phyloP scores from a whole-genome alignment of 2,113 vertebrate genomes.

The Pundamilia nyererei region DNA sequence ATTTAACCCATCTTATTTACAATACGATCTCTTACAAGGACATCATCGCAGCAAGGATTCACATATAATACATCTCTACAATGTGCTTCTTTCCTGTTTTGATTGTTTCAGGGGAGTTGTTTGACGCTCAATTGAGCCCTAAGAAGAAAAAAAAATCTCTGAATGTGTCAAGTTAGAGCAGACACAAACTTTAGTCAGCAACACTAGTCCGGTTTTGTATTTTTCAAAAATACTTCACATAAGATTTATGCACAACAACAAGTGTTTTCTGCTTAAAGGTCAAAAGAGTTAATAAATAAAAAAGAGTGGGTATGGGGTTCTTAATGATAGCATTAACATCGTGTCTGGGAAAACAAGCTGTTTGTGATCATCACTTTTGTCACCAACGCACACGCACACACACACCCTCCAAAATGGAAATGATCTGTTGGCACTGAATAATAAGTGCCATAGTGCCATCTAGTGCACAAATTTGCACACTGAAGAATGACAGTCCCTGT shows the following conservation, averaged over 20 bases:
- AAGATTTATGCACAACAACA: neutral
- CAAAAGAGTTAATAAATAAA: slow-evolving; percentile 20
- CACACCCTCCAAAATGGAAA: slow-evolving; percentile 36
- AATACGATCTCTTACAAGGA: slow-evolving; percentile 68
- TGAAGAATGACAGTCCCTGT: slow-evolving; percentile 4
- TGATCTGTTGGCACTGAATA: slow-evolving; percentile 39
- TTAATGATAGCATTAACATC: slow-evolving; percentile 26
- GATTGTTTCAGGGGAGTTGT: slow-evolving; percentile 34
- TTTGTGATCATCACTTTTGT: slow-evolving; percentile 47
- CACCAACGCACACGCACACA: neutral
- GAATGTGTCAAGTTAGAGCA: neutral
- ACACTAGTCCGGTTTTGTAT: neutral
- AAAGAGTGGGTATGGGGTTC: neutral
- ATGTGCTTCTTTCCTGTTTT: slow-evolving; percentile 38
- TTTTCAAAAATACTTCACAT: neutral
- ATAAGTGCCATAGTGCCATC: slow-evolving; percentile 71
- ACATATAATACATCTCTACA: slow-evolving; percentile 47
- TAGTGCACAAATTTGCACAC: slow-evolving; percentile 61
- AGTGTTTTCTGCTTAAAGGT: slow-evolving; percentile 2
- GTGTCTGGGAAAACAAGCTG: slow-evolving; percentile 34
- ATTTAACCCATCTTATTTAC: slow-evolving; percentile 73
- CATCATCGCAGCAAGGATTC: slow-evolving; percentile 55
- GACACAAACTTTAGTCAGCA: neutral
- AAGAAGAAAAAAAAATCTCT: neutral
- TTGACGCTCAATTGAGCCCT: slow-evolving; percentile 18